Evolutionary conservation across 2,113 vertebrate genomes (phyloP), one percentile per base, ranked within the genome.

Genomic region (Callocephalon fimbriatum): DNA sequence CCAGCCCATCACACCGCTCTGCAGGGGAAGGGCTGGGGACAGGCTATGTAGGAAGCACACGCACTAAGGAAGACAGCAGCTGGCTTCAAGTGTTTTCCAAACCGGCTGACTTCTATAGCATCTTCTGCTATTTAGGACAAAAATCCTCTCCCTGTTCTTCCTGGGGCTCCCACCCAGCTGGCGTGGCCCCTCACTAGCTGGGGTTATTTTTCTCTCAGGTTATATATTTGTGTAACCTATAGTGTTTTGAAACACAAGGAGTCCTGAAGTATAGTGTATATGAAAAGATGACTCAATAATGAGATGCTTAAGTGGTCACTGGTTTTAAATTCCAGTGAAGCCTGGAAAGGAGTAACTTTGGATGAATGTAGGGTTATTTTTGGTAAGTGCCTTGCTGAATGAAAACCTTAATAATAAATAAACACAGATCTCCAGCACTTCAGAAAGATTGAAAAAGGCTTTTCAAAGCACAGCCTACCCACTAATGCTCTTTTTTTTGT

Each of bases 1-100:
- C 70, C 1, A 3, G 7, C 59, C 21, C 3, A 0, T 32, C 61
- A 7, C 35, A 3, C 10, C 0, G 2, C 73, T 10, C n/a, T 9
- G 51, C 71, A 3, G 1, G 42, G 42, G 21, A 71, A 78, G 61
- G 45, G 37, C 20, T 91, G 77, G 22, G 44, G 20, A 10, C 0
- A 0, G 37, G 23, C 40, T 6, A 15, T 0, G 1, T 1, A 4
- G 3, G 12, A 62, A 67, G 61, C 90, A 81, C 54, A 20, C 1
- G 45, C 68, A 0, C 31, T 5, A 27, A 50, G 77, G 87, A 70
- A 89, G 77, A 13, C 51, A 59, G 81, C 10, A 5, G 47, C 88
- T 94, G 85, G 44, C 81, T 88, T 38, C 65, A 6, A 40, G 18
- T 31, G 51, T 47, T 32, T 38, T 67, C 86, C 51, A 58, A 93